phyloP scores from a whole-genome alignment of 2,797 vertebrate genomes.

The Scolopax rusticola region DNA sequence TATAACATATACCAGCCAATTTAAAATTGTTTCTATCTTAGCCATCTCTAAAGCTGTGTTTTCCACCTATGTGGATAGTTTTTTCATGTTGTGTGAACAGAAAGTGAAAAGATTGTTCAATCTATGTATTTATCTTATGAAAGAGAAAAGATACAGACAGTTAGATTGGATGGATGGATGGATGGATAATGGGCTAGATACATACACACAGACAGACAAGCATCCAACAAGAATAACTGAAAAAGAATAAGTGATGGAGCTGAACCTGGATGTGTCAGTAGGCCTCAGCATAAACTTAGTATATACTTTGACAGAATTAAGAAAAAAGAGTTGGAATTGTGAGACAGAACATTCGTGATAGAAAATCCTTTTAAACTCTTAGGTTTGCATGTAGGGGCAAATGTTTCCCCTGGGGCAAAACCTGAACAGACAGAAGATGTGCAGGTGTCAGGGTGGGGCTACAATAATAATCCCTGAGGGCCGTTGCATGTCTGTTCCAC shows the following conservation, averaged over 20 bases:
- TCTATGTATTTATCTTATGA: background rate
- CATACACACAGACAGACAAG: background rate
- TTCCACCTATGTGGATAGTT: background rate
- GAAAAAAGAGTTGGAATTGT: background rate
- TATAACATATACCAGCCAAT: background rate
- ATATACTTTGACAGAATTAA: background rate
- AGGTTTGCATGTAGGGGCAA: background rate
- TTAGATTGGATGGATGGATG: background rate
- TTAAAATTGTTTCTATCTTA: background rate
- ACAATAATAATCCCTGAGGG: background rate
- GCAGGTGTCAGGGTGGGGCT: slow-evolving; percentile 34
- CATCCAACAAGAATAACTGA: background rate
- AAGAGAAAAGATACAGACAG: background rate
- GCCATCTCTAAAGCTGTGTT: background rate
- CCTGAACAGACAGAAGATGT: background rate
- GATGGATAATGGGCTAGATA: background rate
- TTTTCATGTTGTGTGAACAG: background rate
- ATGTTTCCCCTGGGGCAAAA: background rate
- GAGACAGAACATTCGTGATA: background rate
- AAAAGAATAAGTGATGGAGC: background rate
- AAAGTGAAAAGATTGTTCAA: background rate
- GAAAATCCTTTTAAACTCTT: slow-evolving; percentile 23
- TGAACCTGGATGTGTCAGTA: background rate
- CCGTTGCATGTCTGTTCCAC: background rate
- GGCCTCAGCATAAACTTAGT: background rate